Evolutionary conservation across 2,888 invertebrate genomes (phyloP).

Genomic region (Metallyticus violacea): DNA sequence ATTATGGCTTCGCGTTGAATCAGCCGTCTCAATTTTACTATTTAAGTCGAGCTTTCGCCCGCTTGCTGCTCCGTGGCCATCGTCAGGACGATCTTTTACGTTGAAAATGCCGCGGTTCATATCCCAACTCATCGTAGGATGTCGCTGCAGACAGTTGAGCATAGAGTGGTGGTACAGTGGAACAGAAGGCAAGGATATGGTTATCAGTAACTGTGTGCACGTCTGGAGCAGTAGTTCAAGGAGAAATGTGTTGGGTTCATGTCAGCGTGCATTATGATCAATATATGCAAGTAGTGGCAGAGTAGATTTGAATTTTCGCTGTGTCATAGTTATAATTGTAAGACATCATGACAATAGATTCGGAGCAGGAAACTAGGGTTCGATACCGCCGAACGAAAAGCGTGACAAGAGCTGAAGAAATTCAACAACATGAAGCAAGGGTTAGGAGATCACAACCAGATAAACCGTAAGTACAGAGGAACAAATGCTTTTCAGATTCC

Average conservation of each 20-base stretch:
- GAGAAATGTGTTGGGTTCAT: background rate
- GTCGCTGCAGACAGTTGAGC: background rate
- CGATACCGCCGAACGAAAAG: slow-evolving; percentile 76
- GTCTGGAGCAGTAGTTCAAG: background rate
- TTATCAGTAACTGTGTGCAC: background rate
- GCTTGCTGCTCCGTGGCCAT: too few species aligned
- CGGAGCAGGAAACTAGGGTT: slow-evolving; percentile 30
- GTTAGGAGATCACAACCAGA: slow-evolving; percentile 77
- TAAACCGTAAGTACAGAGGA: slow-evolving; percentile 69
- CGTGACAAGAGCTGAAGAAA: slow-evolving; percentile 85
- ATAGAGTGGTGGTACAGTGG: too few species aligned
- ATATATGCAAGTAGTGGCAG: background rate
- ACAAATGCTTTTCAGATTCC: background rate
- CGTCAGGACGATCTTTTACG: too few species aligned
- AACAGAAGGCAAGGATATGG: background rate
- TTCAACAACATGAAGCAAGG: slow-evolving; percentile 75
- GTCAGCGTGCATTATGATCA: background rate
- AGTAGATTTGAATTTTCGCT: background rate
- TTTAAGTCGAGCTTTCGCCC: too few species aligned
- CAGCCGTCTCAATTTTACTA: too few species aligned
- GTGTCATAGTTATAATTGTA: background rate
- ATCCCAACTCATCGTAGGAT: background rate
- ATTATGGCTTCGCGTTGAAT: too few species aligned
- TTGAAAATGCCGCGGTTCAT: background rate
- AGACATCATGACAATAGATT: background rate